These are phyloP conservation scores for Clinocottus analis DNA, from an alignment of 2,113 vertebrate species.

Conservation along the genomic window DNA sequence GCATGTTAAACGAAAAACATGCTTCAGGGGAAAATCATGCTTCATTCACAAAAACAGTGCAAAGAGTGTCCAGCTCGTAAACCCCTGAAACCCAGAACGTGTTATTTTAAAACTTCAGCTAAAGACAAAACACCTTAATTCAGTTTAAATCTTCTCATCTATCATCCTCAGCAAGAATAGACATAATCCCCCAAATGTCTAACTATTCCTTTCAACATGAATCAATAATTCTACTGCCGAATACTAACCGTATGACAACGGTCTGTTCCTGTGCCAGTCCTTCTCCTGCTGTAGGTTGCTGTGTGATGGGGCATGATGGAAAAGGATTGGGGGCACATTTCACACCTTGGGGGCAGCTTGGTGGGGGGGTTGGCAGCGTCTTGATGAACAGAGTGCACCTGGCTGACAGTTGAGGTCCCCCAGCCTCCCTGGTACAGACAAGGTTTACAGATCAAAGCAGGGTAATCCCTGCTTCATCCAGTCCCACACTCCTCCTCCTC, in stretches of 20 bases:
- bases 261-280: constrained; percentile 44
- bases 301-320: constrained; percentile 61
- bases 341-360: constrained; percentile 75
- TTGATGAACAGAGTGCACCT: constrained; percentile 72
- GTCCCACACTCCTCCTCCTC: constrained; percentile 51
- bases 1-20: not conserved
- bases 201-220: not conserved
- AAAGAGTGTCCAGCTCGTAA: not conserved
- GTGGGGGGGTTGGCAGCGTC: constrained; percentile 62
- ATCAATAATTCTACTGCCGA: not conserved
- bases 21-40: not conserved
- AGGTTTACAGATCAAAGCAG: constrained; percentile 76
- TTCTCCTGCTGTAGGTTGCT: constrained; percentile 67
- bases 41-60: not conserved
- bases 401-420: constrained; percentile 61
- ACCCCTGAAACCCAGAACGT: not conserved
- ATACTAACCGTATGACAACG: no score
- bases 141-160: not conserved
- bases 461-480: constrained; percentile 64
- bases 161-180: not conserved
- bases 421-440: constrained; percentile 54
- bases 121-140: not conserved
- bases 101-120: not conserved
- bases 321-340: constrained; percentile 71
- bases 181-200: not conserved